These are phyloP conservation scores for Cheilinus undulatus DNA, from an alignment of 2,113 vertebrate species.

Conservation along the genomic window DNA sequence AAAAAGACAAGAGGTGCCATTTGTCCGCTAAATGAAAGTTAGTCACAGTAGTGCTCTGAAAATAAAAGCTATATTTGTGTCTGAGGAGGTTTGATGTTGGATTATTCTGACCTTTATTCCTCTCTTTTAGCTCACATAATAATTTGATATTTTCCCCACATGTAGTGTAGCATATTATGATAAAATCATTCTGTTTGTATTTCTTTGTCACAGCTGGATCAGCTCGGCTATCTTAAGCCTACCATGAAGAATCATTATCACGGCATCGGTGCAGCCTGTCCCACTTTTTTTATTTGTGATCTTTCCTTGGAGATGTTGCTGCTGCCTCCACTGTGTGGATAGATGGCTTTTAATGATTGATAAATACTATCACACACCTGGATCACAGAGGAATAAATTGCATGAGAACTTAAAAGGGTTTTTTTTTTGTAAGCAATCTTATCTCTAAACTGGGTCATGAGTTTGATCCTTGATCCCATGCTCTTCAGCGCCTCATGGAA, in stretches of 20 bases:
- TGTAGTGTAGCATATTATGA: constrained; percentile 4
- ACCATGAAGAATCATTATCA: constrained; percentile 29
- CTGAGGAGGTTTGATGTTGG: not conserved
- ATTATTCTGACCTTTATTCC: not conserved
- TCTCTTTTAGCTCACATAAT: not conserved
- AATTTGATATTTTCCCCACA: not conserved
- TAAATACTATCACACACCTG: not conserved
- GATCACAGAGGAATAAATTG: constrained; percentile 3
- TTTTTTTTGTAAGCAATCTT: too few relatives aligned
- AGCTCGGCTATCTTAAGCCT: not conserved
- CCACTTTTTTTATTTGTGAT: constrained; percentile 23
- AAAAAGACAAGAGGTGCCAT: too few relatives aligned
- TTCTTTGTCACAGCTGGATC: constrained; percentile 9
- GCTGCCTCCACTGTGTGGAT: not conserved
- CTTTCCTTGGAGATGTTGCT: constrained; percentile 3
- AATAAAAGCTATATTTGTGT: not conserved
- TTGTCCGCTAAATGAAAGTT: too few relatives aligned
- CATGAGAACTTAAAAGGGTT: constrained; percentile 12
- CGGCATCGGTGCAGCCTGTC: constrained; percentile 27
- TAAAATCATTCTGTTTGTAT: too few relatives aligned
- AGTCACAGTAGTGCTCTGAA: not conserved
- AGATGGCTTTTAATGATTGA: constrained; percentile 6
- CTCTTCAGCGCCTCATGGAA: not conserved
- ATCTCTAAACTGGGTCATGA: not conserved
- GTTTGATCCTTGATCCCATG: not conserved